These are phyloP conservation scores for Hyperoplus immaculatus DNA, from an alignment of 2,797 vertebrate species.

Conservation along the genomic window DNA sequence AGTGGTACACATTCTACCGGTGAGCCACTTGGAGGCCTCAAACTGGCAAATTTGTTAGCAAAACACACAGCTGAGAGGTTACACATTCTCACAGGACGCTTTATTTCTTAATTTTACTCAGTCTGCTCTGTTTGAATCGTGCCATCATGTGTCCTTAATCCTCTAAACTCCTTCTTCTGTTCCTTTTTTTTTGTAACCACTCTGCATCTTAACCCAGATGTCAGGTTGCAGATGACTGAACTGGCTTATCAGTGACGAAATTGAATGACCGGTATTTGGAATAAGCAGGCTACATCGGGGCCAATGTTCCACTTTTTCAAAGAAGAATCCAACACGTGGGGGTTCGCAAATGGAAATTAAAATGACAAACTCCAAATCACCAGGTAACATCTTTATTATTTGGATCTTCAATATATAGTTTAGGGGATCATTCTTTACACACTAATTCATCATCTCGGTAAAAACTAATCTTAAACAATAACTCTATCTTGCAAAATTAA, in stretches of 20 bases:
- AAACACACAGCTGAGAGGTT: slow-evolving; percentile 3
- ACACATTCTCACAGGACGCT: slow-evolving; percentile 22
- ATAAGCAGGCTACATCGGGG: slow-evolving; percentile 19
- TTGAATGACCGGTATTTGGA: slow-evolving; percentile 30
- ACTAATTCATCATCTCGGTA: not conserved
- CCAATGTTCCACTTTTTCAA: not conserved
- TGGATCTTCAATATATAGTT: not conserved
- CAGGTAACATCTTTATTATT: slow-evolving; percentile 11
- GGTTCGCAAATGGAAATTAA: slow-evolving; percentile 16
- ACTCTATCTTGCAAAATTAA: not conserved
- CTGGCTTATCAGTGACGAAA: slow-evolving; percentile 42
- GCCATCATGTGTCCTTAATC: slow-evolving; percentile 52
- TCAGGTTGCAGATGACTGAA: slow-evolving; percentile 58
- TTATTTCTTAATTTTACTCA: slow-evolving; percentile 33
- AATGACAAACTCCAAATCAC: not conserved
- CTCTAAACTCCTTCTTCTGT: slow-evolving; percentile 31
- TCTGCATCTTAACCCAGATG: slow-evolving; percentile 55
- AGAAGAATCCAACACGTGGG: slow-evolving; percentile 11
- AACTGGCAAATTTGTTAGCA: slow-evolving; percentile 6
- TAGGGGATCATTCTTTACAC: not conserved
- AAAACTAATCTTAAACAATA: not conserved
- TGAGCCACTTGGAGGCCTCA: not conserved
- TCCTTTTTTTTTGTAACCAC: slow-evolving; percentile 30
- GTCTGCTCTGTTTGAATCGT: slow-evolving; percentile 44
- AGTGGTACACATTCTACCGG: no score